Percentiles rank a stretch among this genome's conserved stretches.
Evolutionary conservation across 2,888 invertebrate species (phyloP).

Genomic region (Teinopalpus imperialis): DNA sequence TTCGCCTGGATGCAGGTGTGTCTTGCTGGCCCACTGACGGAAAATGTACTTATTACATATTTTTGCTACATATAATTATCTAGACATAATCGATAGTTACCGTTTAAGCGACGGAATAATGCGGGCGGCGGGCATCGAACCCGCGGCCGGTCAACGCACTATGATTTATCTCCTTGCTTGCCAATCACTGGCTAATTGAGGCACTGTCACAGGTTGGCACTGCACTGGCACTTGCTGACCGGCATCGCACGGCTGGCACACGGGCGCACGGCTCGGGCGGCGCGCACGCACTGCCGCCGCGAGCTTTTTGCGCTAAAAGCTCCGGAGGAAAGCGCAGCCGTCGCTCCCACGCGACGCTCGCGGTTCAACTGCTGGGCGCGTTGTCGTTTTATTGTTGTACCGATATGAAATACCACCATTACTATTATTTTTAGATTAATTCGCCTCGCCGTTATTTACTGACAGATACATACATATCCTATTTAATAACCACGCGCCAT

Average conservation of each 20-base stretch:
- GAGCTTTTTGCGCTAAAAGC: conserved; percentile 68
- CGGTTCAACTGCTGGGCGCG: too few species aligned
- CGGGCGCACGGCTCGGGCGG: conserved; percentile 38
- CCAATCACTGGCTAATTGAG: conserved; percentile 36
- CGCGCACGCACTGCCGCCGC: conserved; percentile 57
- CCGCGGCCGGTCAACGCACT: conserved; percentile 65
- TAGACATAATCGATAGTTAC: conserved; percentile 45
- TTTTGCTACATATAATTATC: too few species aligned
- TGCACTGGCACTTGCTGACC: conserved; percentile 24
- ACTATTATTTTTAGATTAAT: neutral
- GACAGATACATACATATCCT: neutral
- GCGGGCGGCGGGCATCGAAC: conserved; percentile 45
- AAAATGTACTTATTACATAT: too few species aligned
- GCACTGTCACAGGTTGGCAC: conserved; percentile 30
- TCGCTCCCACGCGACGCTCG: conserved; percentile 52
- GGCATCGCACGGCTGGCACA: too few species aligned
- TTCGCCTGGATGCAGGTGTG: too few species aligned
- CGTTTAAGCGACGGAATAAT: conserved; percentile 45
- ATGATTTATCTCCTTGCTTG: conserved; percentile 48
- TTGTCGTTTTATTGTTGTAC: conserved; percentile 9
- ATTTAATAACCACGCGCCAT: too few species aligned
- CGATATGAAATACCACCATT: conserved; percentile 1
- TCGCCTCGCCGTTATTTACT: neutral
- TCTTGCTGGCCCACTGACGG: too few species aligned
- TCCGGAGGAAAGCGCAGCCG: conserved; percentile 60